phyloP scores from a whole-genome alignment of 2,113 vertebrate genomes.

The Petromus typicus region DNA sequence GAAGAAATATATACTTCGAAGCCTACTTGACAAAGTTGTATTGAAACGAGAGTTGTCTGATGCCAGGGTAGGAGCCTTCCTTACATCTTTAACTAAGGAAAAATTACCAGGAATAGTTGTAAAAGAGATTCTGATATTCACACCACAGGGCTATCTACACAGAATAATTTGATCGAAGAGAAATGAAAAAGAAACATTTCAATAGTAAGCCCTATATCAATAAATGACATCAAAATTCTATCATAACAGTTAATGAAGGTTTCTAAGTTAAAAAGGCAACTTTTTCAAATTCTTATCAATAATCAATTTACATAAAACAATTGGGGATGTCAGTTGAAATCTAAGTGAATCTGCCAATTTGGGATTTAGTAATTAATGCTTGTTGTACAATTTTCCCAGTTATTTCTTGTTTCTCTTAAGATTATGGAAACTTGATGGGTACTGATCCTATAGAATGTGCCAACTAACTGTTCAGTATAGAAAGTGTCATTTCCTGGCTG shows the following conservation, averaged over 20 bases:
- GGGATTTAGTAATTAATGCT: conserved; percentile 24
- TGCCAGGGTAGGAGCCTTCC: not conserved
- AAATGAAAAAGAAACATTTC: not conserved
- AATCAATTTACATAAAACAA: not conserved
- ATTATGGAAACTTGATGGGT: not conserved
- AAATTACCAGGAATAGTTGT: not conserved
- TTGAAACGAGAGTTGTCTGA: not conserved
- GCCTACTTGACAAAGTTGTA: not conserved
- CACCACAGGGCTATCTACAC: not conserved
- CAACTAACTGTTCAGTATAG: not conserved
- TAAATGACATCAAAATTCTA: not conserved
- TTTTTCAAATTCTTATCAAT: not conserved
- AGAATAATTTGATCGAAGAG: not conserved
- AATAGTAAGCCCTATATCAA: not conserved
- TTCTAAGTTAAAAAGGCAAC: conserved; percentile 29
- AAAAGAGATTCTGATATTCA: not conserved
- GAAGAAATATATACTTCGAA: not conserved
- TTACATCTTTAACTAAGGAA: not conserved
- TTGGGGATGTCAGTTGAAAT: not conserved
- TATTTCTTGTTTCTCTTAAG: conserved; percentile 24
- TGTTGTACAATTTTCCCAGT: not conserved
- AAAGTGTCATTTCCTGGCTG: conserved; percentile 25
- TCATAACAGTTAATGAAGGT: not conserved
- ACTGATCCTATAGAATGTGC: not conserved
- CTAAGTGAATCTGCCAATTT: not conserved